phyloP scores from a whole-genome alignment of 2,113 vertebrate genomes.

The Lagopus leucura region DNA sequence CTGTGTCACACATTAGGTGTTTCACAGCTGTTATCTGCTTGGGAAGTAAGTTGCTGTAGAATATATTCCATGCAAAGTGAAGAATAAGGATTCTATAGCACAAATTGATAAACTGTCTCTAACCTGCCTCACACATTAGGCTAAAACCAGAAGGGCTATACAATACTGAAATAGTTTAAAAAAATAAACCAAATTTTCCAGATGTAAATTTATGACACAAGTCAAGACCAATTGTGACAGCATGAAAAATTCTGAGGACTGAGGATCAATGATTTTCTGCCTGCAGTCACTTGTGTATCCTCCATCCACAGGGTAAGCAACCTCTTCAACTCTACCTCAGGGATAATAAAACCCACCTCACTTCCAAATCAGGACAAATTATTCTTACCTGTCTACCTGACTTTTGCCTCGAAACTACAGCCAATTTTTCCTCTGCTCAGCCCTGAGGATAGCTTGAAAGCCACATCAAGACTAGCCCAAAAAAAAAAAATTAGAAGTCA shows the following conservation, averaged over 20 bases:
- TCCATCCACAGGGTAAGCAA: neutral
- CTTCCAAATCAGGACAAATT: neutral
- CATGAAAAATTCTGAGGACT: neutral
- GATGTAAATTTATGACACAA: neutral
- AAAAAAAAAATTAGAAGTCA: neutral
- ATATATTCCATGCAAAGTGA: neutral
- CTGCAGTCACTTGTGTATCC: neutral
- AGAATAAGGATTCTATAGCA: neutral
- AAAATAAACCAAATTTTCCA: neutral
- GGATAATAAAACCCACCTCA: neutral
- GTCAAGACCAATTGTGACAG: neutral
- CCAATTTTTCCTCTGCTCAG: neutral
- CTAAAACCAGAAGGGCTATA: neutral
- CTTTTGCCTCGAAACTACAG: neutral
- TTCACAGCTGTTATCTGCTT: neutral
- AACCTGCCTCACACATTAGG: neutral
- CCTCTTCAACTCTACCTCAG: neutral
- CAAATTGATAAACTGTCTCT: neutral
- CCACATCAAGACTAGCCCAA: neutral
- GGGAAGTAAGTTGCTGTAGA: neutral
- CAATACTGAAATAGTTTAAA: neutral
- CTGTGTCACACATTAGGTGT: fast-evolving
- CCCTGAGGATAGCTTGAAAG: neutral
- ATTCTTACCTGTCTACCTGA: neutral
- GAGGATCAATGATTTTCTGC: neutral